Evolutionary conservation across 37 sponge, comb jelly and placozoan genomes (phyloP).

Genomic region (Trichoplax adhaerens): DNA sequence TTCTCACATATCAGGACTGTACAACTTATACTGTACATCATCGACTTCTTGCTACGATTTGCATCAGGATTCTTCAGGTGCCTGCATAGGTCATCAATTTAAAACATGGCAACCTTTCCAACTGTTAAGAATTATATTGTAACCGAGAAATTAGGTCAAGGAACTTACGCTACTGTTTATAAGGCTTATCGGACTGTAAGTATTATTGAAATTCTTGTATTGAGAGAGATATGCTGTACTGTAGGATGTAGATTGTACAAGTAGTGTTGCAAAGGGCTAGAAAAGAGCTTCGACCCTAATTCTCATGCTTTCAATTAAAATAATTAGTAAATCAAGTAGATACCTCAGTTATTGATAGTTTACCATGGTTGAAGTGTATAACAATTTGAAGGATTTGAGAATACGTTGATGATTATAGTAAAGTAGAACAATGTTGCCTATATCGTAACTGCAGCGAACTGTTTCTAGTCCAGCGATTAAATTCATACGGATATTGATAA

Average conservation of each 20-base stretch:
- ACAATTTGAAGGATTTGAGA: too few species aligned
- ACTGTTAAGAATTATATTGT: constrained; percentile 12
- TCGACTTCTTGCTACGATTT: too few species aligned
- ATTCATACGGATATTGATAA: neutral
- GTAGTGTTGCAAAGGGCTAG: too few species aligned
- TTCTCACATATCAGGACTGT: too few species aligned
- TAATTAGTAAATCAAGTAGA: neutral
- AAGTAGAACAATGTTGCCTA: too few species aligned
- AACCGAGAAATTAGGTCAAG: constrained; percentile 41
- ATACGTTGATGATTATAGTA: too few species aligned
- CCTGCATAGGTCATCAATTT: neutral
- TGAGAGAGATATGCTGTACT: neutral
- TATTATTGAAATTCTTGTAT: neutral
- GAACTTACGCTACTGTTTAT: constrained; percentile 69
- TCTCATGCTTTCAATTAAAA: neutral
- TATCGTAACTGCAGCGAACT: too few species aligned
- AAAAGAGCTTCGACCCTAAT: too few species aligned
- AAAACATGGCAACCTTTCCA: neutral
- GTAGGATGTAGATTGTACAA: too few species aligned
- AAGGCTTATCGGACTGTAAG: constrained; percentile 41
- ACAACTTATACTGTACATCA: too few species aligned
- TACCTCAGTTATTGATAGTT: neutral
- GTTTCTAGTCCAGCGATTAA: too few species aligned
- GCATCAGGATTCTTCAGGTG: too few species aligned
- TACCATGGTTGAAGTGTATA: neutral